Percentiles rank a stretch among this genome's conserved stretches.
Evolutionary conservation across 2,888 invertebrate genomes (phyloP).

Genomic region (Drosophila atripex): DNA sequence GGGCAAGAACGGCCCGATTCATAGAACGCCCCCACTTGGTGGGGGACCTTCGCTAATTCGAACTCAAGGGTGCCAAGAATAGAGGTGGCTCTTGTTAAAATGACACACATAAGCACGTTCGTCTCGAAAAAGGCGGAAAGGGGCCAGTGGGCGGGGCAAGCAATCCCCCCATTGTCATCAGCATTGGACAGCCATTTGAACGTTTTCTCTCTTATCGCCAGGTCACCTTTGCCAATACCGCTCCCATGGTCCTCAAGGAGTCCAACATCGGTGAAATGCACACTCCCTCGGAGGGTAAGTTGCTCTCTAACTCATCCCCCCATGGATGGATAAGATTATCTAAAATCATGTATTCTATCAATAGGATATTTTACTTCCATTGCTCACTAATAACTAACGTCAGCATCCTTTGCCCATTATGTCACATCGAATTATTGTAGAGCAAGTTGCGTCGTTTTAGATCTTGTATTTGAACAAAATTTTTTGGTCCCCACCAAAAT

Average conservation of each 20-base stretch:
- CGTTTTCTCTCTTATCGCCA: conserved; percentile 70
- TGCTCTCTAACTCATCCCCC: not conserved
- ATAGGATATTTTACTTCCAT: not conserved
- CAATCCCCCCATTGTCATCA: conserved; percentile 4
- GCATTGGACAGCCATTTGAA: conserved; percentile 24
- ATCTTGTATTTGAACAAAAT: conserved; percentile 19
- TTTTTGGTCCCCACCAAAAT: conserved; percentile 8
- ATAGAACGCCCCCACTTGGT: conserved; percentile 18
- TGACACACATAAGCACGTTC: conserved; percentile 34
- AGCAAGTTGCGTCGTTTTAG: conserved; percentile 17
- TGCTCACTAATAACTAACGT: not conserved
- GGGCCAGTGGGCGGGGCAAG: conserved; percentile 2
- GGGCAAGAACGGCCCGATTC: conserved; percentile 13
- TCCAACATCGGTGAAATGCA: conserved; percentile 82
- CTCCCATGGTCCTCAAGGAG: conserved; percentile 84
- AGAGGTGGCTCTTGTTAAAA: conserved; percentile 13
- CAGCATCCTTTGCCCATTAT: conserved; percentile 17
- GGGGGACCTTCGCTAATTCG: conserved; percentile 37
- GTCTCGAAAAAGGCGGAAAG: conserved; percentile 18
- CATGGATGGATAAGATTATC: too few species aligned
- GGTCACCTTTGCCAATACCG: conserved; percentile 87
- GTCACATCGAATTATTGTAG: conserved; percentile 27
- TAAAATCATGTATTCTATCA: too few species aligned
- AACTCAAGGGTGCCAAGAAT: conserved; percentile 28
- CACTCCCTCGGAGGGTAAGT: conserved; percentile 80